Evolutionary conservation across 2,797 vertebrate species (phyloP).

Genomic region (Euthynnus affinis): DNA sequence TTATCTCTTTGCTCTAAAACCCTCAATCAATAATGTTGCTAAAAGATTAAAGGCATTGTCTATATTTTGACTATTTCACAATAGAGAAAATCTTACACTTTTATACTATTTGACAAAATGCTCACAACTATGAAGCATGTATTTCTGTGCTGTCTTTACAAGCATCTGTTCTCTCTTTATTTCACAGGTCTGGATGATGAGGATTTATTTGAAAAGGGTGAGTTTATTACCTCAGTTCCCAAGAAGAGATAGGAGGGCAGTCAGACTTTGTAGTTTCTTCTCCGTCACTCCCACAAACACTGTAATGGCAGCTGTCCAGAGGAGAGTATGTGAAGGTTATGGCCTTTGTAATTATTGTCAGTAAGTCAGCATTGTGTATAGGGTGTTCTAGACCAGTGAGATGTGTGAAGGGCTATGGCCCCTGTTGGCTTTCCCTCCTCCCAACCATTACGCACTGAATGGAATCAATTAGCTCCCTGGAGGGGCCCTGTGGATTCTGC

Average conservation of each 20-base stretch:
- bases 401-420: conserved; percentile 48
- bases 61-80: conserved; percentile 20
- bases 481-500: conserved; percentile 61
- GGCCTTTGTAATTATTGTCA: conserved; percentile 62
- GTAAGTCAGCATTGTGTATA: conserved; percentile 59
- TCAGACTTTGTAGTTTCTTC: conserved; percentile 28
- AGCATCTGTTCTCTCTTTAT: conserved; percentile 19
- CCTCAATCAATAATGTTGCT: conserved; percentile 40
- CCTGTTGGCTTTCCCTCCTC: conserved; percentile 52
- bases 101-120: conserved; percentile 13
- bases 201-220: conserved; percentile 29
- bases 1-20: conserved; percentile 26
- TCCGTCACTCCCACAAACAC: conserved; percentile 37
- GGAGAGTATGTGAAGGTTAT: conserved; percentile 54
- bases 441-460: conserved; percentile 79
- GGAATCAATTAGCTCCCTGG: conserved; percentile 82
- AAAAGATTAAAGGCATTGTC: conserved; percentile 41
- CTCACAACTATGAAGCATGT: not conserved
- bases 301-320: conserved; percentile 30
- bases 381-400: conserved; percentile 48
- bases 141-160: conserved; percentile 16
- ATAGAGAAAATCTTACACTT: conserved; percentile 1
- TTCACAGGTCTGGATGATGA: conserved; percentile 71
- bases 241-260: not conserved
- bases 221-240: conserved; percentile 60